phyloP scores from a whole-genome alignment of 2,888 invertebrate genomes.

The Leucoptera coffeella region DNA sequence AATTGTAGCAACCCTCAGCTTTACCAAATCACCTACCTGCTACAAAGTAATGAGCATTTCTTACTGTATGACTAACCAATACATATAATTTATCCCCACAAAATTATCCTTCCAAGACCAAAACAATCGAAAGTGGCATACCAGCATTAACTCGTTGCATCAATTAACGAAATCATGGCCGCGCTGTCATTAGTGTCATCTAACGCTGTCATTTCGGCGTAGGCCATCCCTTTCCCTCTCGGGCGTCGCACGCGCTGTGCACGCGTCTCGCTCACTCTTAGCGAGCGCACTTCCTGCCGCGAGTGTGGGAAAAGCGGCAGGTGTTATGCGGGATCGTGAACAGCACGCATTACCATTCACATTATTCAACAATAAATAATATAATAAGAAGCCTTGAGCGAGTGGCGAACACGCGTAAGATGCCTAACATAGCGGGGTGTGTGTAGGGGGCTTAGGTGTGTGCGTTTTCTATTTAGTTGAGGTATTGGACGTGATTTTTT shows the following conservation, averaged over 20 bases:
- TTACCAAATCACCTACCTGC: too few species aligned
- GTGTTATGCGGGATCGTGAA: conserved; percentile 56
- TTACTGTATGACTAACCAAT: too few species aligned
- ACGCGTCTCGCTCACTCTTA: conserved; percentile 11
- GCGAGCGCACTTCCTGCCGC: conserved; percentile 13
- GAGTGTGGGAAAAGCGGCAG: conserved; percentile 58
- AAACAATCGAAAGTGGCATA: too few species aligned
- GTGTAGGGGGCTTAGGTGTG: conserved; percentile 27
- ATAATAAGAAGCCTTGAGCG: conserved; percentile 51
- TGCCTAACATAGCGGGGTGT: conserved; percentile 23
- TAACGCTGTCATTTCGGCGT: too few species aligned
- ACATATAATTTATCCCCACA: too few species aligned
- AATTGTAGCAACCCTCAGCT: too few species aligned
- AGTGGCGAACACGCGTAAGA: conserved; percentile 49
- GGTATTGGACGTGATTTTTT: conserved; percentile 16
- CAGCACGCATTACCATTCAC: conserved; percentile 54
- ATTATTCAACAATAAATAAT: conserved; percentile 54
- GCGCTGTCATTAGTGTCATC: conserved; percentile 13
- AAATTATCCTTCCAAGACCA: too few species aligned
- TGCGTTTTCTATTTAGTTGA: conserved; percentile 10
- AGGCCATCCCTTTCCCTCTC: too few species aligned
- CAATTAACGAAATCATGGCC: too few species aligned
- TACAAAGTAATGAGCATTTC: too few species aligned
- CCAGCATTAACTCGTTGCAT: too few species aligned
- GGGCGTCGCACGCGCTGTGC: conserved; percentile 23